Percentiles rank a stretch among this genome's conserved stretches.
Evolutionary conservation across 2,113 vertebrate species (phyloP).

Genomic region (Rhadina sibilatrix): DNA sequence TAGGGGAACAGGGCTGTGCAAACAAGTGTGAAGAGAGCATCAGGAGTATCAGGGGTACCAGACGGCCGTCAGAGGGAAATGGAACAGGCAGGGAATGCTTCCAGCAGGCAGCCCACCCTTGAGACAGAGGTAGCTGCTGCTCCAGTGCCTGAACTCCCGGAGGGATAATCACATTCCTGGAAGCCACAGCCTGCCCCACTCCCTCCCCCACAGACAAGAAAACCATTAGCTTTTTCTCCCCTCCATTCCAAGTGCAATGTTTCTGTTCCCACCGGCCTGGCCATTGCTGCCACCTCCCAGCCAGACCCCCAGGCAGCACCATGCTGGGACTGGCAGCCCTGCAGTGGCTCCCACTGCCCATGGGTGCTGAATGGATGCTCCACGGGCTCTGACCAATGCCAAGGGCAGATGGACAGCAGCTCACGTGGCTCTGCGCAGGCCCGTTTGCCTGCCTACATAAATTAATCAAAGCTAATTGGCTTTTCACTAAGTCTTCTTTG

Average conservation of each 20-base stretch:
- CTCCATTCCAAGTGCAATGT: accelerated
- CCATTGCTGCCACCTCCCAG: neutral
- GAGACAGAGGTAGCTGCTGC: neutral
- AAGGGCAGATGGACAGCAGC: neutral
- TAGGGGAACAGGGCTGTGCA: neutral
- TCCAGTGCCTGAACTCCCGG: neutral
- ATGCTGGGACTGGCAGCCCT: neutral
- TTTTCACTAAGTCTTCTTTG: neutral
- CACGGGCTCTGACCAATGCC: neutral
- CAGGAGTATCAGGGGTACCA: neutral
- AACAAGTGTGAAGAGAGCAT: neutral
- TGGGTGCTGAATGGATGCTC: accelerated
- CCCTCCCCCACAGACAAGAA: neutral
- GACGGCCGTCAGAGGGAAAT: accelerated
- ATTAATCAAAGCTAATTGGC: constrained; percentile 23
- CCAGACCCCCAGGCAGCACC: neutral
- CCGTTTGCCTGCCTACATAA: neutral
- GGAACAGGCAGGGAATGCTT: neutral
- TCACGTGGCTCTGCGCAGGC: neutral
- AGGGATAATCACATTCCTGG: neutral
- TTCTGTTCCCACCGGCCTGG: neutral
- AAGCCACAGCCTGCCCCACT: neutral
- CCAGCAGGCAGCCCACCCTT: neutral
- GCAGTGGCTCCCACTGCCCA: accelerated
- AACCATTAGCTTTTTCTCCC: neutral